phyloP scores from a whole-genome alignment of 2,888 invertebrate species.

The Drosophila multiciliata region DNA sequence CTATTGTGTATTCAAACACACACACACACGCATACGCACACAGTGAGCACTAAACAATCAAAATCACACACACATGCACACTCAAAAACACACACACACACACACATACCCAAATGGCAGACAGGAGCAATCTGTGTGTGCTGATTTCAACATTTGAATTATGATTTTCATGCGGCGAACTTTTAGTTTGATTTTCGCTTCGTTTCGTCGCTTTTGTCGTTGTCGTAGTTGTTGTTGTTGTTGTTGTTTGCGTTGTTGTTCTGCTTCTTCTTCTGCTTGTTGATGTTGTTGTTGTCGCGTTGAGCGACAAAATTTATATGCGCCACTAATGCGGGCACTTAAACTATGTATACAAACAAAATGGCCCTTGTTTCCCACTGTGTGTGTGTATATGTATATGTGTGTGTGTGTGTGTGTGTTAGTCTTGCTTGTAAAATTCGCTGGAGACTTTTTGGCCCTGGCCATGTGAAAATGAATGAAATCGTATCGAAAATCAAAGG shows the following conservation, averaged over 20 bases:
- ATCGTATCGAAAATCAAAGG: slow-evolving; percentile 79
- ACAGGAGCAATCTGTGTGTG: slow-evolving; percentile 67
- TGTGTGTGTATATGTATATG: slow-evolving; percentile 1
- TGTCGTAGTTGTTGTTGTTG: slow-evolving; percentile 14
- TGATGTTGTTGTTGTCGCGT: slow-evolving; percentile 39
- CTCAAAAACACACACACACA: slow-evolving; percentile 19
- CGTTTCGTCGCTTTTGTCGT: slow-evolving; percentile 69
- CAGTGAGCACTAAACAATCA: slow-evolving; percentile 45
- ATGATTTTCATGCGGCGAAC: slow-evolving; percentile 75
- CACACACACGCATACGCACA: slow-evolving; percentile 15
- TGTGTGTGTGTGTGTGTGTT: slow-evolving; percentile 13
- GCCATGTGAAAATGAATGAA: slow-evolving; percentile 77
- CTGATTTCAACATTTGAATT: slow-evolving; percentile 74
- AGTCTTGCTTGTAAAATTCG: slow-evolving; percentile 45
- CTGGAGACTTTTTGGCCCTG: slow-evolving; percentile 72
- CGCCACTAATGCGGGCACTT: slow-evolving; percentile 78
- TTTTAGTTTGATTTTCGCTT: slow-evolving; percentile 77
- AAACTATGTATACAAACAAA: slow-evolving; percentile 71
- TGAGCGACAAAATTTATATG: slow-evolving; percentile 73
- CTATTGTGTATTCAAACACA: slow-evolving; percentile 62
- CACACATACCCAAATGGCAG: slow-evolving; percentile 20
- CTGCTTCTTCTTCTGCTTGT: not conserved
- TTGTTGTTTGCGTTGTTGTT: slow-evolving; percentile 9
- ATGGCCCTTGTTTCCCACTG: slow-evolving; percentile 46
- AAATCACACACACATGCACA: slow-evolving; percentile 32